Evolutionary conservation across 2,888 invertebrate species (phyloP), one percentile per base, ranked within the genome.

Genomic region (Adineta ricciae): DNA sequence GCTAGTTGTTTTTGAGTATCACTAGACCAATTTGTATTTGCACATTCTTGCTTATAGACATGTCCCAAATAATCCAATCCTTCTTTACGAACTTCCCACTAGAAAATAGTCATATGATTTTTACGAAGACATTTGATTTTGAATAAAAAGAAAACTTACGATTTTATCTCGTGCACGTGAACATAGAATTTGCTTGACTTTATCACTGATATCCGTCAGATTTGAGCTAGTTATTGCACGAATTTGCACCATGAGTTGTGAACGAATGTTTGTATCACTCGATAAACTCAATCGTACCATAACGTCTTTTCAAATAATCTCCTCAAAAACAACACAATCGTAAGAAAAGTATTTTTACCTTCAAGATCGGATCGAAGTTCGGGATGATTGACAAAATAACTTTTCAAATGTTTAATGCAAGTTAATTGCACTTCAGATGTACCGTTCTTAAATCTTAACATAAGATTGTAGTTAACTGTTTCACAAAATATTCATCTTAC

Each of bases 31-130:
- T 41, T 78, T 2, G 5, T 2, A 78, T 24, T 41, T 11, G 5
- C 3, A 78, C 78, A 78, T 78, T 78, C 78, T 78, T 78, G 38
- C 3, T 78, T 78, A 78, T 78, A 78, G 11, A 38, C 38, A 78
- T 78, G 78, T 41, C 78, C 78, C 1, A 78, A 24, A 78, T 41
- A 78, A 41, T 78, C 78, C 5, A 78, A 41, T 78, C 41, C n/a
- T 78, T 78, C 78, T 78, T 78, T 78, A n/a, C 78, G 78, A 78
- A 78, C 41, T 78, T 78, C 78, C 78, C 78, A 78, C 78, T 78
- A 41, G 9, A 41, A 24, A 41, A 11, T 46, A 46, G 5, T 46
- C 46, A 46, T 8, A 46, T 46, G 46, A 46, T 46, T 46, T 46
- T 11, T 46, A 46, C 5, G 46, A 46, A 46, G 11, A 46, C 46